Evolutionary conservation across 2,888 invertebrate genomes (phyloP).

Genomic region (Cremastinae sp.): DNA sequence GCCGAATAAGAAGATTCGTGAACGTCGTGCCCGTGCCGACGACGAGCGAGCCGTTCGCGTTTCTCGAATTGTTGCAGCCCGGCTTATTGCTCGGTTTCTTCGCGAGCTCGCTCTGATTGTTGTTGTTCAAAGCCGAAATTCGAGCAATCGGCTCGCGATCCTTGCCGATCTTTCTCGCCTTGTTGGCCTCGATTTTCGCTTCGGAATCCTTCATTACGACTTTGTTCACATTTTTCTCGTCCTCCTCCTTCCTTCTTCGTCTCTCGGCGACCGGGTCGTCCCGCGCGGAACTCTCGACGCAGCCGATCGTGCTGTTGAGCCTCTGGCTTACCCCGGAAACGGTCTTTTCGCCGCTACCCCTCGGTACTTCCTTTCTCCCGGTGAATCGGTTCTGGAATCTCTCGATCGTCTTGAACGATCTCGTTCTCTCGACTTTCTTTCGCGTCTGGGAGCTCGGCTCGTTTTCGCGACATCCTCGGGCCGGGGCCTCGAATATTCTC

Average conservation of each 20-base stretch:
- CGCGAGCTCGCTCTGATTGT: background rate
- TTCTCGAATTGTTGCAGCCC: background rate
- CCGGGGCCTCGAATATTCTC: slow-evolving; percentile 76
- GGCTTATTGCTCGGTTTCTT: slow-evolving; percentile 74
- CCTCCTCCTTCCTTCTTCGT: slow-evolving; percentile 54
- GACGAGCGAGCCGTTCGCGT: slow-evolving; percentile 65
- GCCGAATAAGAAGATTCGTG: slow-evolving; percentile 82
- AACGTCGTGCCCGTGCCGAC: slow-evolving; percentile 76
- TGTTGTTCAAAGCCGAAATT: slow-evolving; percentile 25
- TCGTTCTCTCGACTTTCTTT: slow-evolving; percentile 77
- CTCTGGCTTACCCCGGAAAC: slow-evolving; percentile 56
- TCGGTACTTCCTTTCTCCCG: slow-evolving; percentile 71
- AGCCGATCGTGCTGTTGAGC: slow-evolving; percentile 70
- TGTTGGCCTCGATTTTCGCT: slow-evolving; percentile 38
- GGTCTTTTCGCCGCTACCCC: slow-evolving; percentile 42
- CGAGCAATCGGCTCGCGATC: slow-evolving; percentile 46
- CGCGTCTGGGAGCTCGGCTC: slow-evolving; percentile 52
- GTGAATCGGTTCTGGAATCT: slow-evolving; percentile 77
- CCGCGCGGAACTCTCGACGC: slow-evolving; percentile 62
- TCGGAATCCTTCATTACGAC: slow-evolving; percentile 12
- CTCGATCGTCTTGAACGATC: slow-evolving; percentile 79
- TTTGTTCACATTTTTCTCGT: slow-evolving; percentile 36
- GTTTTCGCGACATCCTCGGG: slow-evolving; percentile 45
- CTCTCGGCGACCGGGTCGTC: slow-evolving; percentile 25
- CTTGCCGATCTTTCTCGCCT: slow-evolving; percentile 52